Percentiles rank a stretch among this genome's conserved stretches.
Evolutionary conservation across 2,797 vertebrate genomes (phyloP).

Genomic region (Knipowitschia caucasica): DNA sequence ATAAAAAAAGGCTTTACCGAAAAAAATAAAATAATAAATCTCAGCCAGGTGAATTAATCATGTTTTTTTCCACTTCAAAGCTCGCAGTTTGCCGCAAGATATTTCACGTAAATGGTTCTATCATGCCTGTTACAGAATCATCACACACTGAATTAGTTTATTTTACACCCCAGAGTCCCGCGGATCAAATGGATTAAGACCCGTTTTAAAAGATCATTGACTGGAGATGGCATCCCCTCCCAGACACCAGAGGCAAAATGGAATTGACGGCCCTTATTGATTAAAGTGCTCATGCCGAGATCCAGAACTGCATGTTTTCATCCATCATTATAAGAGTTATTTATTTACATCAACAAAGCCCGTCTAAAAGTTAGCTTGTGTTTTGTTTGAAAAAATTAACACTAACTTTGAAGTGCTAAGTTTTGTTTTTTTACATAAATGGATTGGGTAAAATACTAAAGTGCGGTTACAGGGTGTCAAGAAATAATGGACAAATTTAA

Average conservation of each 20-base stretch:
- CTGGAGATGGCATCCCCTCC: not conserved
- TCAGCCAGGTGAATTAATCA: slow-evolving; percentile 47
- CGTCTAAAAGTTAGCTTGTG: no score
- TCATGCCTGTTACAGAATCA: slow-evolving; percentile 43
- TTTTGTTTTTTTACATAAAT: no score
- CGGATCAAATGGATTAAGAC: slow-evolving; percentile 29
- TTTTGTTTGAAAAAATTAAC: no score
- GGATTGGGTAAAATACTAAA: no score
- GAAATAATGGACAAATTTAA: no score
- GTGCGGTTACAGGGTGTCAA: no score
- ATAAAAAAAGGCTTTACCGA: slow-evolving; percentile 17
- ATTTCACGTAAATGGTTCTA: slow-evolving; percentile 32
- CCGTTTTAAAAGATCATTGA: slow-evolving; percentile 17
- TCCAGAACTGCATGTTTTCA: not conserved
- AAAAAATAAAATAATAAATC: no score
- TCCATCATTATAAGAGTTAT: no score
- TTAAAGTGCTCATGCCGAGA: not conserved
- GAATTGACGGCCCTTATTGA: not conserved
- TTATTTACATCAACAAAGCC: no score
- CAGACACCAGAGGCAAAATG: not conserved
- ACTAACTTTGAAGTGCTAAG: no score
- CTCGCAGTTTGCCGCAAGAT: slow-evolving; percentile 36
- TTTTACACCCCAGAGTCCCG: slow-evolving; percentile 29
- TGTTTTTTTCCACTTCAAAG: slow-evolving; percentile 60
- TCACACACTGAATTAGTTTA: slow-evolving; percentile 48